Evolutionary conservation across 2,888 invertebrate genomes (phyloP), one percentile per base, ranked within the genome.

Genomic region (Glyphotaelius pellucidus): DNA sequence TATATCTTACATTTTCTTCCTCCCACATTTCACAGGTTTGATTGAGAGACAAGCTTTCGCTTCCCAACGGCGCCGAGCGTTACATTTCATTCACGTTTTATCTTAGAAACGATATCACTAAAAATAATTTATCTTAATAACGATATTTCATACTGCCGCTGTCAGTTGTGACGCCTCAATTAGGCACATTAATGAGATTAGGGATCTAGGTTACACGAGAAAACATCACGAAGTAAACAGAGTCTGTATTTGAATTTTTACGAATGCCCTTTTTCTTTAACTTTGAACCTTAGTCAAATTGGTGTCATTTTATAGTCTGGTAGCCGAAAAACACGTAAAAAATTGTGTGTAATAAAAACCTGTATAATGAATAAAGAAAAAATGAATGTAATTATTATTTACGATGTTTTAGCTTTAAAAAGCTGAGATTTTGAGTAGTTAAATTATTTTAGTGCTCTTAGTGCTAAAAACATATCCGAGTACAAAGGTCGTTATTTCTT

Each of bases 21-120:
- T 81, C 81, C 81, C 81, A 81, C 81, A 32, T 81, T 81, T 32
- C 81, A 81, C 32, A 81, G 81, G 81, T 32, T 81, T 81, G 81
- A 81, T 81, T 81, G 81, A 81, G 32, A 81, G 30, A 81, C 67
- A n/a, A 67, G 67, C 81, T 81, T 81, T 81, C 81, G 32, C 32
- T 81, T 31, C 81, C 31, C 81, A 25, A 67, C n/a, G n/a, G 67
- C 67, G n/a, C 67, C n/a, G 67, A 67, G 67, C 25, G 67, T 67
- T 19, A 52, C 52, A 25, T 67, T 19, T 67, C 1, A 67, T 67
- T n/a, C 67, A 67, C 67, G 9, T 9, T 67, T 67, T 67, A 67
- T 67, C 67, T 67, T 67, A n/a, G 67, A 67, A 67, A 67, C 25
- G 67, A 67, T 25, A 67, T 67, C 25, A 67, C 67, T n/a, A 67